Conservation (phyloP, 92 coral and sea anemone genomes). For the Palythoa heliodiscus region DNA sequence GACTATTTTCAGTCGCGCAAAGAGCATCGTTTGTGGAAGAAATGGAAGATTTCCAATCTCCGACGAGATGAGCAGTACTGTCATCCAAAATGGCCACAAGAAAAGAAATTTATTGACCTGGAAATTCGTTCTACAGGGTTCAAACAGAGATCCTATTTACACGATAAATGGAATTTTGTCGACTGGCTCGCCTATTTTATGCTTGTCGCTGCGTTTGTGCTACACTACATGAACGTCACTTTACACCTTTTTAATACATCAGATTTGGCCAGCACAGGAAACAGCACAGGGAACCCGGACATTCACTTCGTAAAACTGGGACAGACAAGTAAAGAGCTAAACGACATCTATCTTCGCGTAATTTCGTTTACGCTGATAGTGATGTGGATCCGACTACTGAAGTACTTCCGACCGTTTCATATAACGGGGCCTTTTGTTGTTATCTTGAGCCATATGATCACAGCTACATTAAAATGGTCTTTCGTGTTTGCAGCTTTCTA, state of each 20-base stretch:
- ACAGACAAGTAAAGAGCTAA: slow-evolving; percentile 24
- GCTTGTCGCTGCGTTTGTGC: slow-evolving; percentile 57
- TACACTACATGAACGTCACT: slow-evolving; percentile 60
- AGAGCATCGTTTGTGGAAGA: slow-evolving; percentile 57
- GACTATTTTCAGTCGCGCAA: slow-evolving; percentile 69
- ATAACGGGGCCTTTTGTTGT: slow-evolving; percentile 81
- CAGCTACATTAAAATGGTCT: slow-evolving; percentile 75
- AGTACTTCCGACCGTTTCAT: slow-evolving; percentile 85
- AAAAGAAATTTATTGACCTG: slow-evolving; percentile 65
- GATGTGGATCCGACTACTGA: slow-evolving; percentile 77
- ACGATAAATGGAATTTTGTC: slow-evolving; percentile 79
- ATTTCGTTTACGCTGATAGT: slow-evolving; percentile 67
- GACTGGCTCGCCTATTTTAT: slow-evolving; percentile 83
- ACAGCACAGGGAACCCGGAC: neutral
- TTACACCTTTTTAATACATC: slow-evolving; percentile 27
- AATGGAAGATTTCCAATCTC: slow-evolving; percentile 68
- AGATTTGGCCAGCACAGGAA: neutral
- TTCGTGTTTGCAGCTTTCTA: slow-evolving; percentile 70
- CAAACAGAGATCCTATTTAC: slow-evolving; percentile 63
- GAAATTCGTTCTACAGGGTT: slow-evolving; percentile 54
- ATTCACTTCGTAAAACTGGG: slow-evolving; percentile 35
- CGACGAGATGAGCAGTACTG: slow-evolving; percentile 77
- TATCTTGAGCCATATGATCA: slow-evolving; percentile 75
- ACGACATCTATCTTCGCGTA: slow-evolving; percentile 57
- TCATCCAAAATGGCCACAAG: slow-evolving; percentile 85